phyloP scores from a whole-genome alignment of 2,797 vertebrate species.

The Kryptopterus vitreolus region DNA sequence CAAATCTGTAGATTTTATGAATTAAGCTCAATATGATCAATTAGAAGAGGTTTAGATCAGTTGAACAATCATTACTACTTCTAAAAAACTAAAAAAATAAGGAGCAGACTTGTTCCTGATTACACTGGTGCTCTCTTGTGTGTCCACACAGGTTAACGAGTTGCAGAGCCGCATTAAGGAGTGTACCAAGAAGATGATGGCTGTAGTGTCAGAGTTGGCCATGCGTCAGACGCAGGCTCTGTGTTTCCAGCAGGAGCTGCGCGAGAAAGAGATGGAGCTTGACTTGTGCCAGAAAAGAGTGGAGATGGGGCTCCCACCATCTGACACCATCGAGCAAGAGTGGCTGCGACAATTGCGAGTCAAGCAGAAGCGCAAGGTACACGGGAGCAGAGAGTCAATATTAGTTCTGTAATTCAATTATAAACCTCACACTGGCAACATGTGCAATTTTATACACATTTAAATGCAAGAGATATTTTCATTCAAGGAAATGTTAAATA shows the following conservation, averaged over 20 bases:
- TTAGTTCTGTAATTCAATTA: neutral
- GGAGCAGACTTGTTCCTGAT: neutral
- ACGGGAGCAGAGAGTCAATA: slow-evolving; percentile 72
- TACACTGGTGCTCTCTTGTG: neutral
- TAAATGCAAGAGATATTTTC: neutral
- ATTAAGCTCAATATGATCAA: neutral
- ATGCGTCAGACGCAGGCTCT: slow-evolving; percentile 80
- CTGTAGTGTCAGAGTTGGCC: slow-evolving; percentile 82
- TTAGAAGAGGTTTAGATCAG: neutral
- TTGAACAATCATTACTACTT: neutral
- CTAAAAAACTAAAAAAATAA: neutral
- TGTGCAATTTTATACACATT: neutral
- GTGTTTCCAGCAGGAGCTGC: slow-evolving; percentile 82
- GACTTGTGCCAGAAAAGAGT: slow-evolving; percentile 74
- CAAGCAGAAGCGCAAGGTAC: slow-evolving; percentile 70
- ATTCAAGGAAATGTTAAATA: neutral
- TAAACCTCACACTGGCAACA: neutral
- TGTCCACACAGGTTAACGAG: slow-evolving; percentile 73
- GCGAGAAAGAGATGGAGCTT: slow-evolving; percentile 78
- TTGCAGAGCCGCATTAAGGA: slow-evolving; percentile 75
- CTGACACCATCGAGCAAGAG: slow-evolving; percentile 77
- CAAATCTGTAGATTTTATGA: neutral
- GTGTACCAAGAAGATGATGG: slow-evolving; percentile 79
- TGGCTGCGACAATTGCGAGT: slow-evolving; percentile 75
- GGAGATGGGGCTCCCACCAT: slow-evolving; percentile 80